Evolutionary conservation across 2,113 vertebrate genomes (phyloP).

Genomic region (Lipotes vexillifer): DNA sequence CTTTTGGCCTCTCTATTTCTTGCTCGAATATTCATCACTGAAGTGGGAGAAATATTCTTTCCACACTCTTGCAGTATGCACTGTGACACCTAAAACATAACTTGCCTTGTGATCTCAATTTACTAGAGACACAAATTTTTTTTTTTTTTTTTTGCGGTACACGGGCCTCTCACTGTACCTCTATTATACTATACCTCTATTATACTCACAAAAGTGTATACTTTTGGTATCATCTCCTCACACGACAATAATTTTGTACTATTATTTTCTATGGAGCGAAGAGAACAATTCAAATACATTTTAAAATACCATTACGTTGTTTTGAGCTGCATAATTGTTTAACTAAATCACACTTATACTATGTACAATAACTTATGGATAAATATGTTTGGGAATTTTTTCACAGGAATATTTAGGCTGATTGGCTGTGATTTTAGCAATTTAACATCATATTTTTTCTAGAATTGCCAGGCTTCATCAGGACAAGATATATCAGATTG

Average conservation of each 20-base stretch:
- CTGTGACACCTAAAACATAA: neutral
- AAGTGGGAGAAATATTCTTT: neutral
- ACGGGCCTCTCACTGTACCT: too few species aligned
- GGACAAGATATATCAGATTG: too few species aligned
- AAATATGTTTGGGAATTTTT: too few species aligned
- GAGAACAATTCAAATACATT: neutral
- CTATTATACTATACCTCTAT: neutral
- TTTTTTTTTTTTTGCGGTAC: too few species aligned
- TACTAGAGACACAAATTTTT: neutral
- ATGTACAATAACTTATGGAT: neutral
- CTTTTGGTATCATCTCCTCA: neutral
- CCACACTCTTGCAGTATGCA: neutral
- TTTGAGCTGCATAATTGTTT: neutral
- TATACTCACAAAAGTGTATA: neutral
- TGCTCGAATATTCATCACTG: neutral
- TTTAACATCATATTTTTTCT: too few species aligned
- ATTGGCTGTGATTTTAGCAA: too few species aligned
- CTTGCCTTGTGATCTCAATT: neutral
- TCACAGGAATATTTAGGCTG: too few species aligned
- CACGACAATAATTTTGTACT: neutral
- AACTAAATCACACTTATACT: neutral
- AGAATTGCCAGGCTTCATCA: too few species aligned
- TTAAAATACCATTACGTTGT: neutral
- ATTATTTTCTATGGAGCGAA: neutral
- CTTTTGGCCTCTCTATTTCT: neutral